Conservation (phyloP, 2,113 vertebrate genomes). For the Elephas maximus region DNA sequence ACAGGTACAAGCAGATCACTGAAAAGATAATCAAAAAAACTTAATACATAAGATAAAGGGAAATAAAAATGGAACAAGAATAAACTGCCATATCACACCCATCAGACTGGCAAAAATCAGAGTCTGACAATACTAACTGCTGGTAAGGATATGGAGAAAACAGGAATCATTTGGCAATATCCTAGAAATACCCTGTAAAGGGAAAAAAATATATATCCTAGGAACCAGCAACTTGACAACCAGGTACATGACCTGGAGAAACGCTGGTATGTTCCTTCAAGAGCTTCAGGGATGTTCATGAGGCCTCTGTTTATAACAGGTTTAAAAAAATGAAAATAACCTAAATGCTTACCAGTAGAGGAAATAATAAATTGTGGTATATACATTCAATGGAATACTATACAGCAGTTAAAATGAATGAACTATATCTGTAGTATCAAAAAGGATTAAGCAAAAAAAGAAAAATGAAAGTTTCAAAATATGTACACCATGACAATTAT, state of each 20-base stretch:
- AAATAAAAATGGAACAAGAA: constrained; percentile 57
- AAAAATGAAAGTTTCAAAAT: constrained; percentile 40
- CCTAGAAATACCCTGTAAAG: not conserved
- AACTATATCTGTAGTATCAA: not conserved
- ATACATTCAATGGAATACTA: not conserved
- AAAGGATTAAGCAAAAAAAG: not conserved
- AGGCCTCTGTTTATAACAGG: not conserved
- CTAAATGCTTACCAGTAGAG: not conserved
- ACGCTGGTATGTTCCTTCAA: not conserved
- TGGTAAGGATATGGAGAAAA: constrained; percentile 42
- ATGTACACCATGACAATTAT: not conserved
- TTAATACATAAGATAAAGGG: not conserved
- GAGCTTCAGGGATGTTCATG: not conserved
- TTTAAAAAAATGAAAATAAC: constrained; percentile 34
- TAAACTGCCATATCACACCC: constrained; percentile 35
- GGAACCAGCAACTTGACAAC: constrained; percentile 13
- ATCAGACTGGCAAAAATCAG: constrained; percentile 4
- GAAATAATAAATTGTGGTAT: not conserved
- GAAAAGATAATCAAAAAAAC: not conserved
- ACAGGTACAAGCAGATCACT: constrained; percentile 22
- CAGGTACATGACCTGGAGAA: constrained; percentile 17
- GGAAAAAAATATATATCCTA: not conserved
- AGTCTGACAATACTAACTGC: constrained; percentile 53
- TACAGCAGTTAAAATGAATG: not conserved
- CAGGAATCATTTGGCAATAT: constrained; percentile 1